Evolutionary conservation across 2,888 invertebrate species (phyloP), one percentile per base, ranked within the genome.

Genomic region (Exocentrus adspersus): DNA sequence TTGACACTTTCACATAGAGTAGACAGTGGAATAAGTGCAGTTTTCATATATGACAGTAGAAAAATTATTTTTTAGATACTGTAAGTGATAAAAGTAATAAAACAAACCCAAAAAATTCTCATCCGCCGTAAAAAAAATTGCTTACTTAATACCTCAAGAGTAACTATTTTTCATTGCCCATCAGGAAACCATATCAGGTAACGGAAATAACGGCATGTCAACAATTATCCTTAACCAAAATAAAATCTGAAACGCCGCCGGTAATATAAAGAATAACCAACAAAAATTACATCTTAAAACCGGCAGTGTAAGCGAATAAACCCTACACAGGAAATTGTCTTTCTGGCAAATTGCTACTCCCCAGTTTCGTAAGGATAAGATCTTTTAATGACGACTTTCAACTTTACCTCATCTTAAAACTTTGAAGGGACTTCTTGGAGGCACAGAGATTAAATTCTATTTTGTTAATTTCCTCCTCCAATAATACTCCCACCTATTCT

Each of bases 251-350:
- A 48, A 28, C 42, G 17, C 41, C 1, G 5, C 21, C 14, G 42
- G 21, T 53, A 53, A 53, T 41, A 20, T 19, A n/a, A n/a, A n/a
- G n/a, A 53, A 21, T 21, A 24, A 53, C 24, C 53, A 21, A 21
- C 53, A 21, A 20, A 41, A 41, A 41, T 41, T 24, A 21, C 41
- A 42, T 20, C 17, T 41, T 41, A n/a, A 4, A 41, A 51, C 37
- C 19, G 51, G 51, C 19, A 51, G 51, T 32, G 10, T 19, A 19
- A 17, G 37, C 41, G 41, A 24, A 19, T 53, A 53, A 41, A 37
- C 41, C 14, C 21, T 53, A 37, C 37, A 37, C 53, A 45, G 58
- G 58, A 59, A 59, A 59, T 59, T 59, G 58, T 59, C 58, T 37
- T 32, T 12, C 16, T 41, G 48, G 58, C 46, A 59, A 59, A 57